Conservation (phyloP, 1,140 invertebrate genomes). For the Dryas iulia region DNA sequence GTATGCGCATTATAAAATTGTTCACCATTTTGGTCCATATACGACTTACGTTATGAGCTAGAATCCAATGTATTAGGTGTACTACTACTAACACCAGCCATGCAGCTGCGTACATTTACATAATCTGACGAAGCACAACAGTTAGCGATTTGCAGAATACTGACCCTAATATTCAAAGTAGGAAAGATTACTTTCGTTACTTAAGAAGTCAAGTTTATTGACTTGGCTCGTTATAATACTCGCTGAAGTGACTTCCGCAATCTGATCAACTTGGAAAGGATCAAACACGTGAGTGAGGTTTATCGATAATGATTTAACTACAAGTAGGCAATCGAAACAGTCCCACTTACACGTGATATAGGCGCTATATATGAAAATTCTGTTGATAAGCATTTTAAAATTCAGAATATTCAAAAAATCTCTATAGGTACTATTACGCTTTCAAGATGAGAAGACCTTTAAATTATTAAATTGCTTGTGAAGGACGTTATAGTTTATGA, state of each 20-base stretch:
- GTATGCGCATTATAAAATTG: slow-evolving; percentile 40
- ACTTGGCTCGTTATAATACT: slow-evolving; percentile 27
- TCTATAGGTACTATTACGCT: too few relatives aligned
- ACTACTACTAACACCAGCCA: slow-evolving; percentile 14
- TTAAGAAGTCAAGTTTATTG: slow-evolving; percentile 27
- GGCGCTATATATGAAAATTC: too few relatives aligned
- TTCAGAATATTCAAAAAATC: too few relatives aligned
- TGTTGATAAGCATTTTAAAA: too few relatives aligned
- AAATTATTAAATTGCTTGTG: too few relatives aligned
- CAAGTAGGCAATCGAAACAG: not conserved
- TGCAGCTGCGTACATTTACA: slow-evolving; percentile 64
- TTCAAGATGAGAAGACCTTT: too few relatives aligned
- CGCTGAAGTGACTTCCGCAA: slow-evolving; percentile 27
- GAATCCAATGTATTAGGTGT: slow-evolving; percentile 24
- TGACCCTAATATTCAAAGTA: not conserved
- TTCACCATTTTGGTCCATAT: slow-evolving; percentile 38
- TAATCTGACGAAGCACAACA: slow-evolving; percentile 42
- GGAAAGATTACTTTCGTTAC: slow-evolving; percentile 20
- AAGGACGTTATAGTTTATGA: too few relatives aligned
- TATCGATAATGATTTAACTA: slow-evolving; percentile 13
- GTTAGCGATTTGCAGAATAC: not conserved
- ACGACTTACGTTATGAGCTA: slow-evolving; percentile 25
- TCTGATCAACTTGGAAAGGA: slow-evolving; percentile 16
- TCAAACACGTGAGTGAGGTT: slow-evolving; percentile 17
- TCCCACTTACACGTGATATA: not conserved